These are phyloP conservation scores for Chrysotoxum bicinctum DNA, from an alignment of 2,888 invertebrate genomes.

Conservation along the genomic window DNA sequence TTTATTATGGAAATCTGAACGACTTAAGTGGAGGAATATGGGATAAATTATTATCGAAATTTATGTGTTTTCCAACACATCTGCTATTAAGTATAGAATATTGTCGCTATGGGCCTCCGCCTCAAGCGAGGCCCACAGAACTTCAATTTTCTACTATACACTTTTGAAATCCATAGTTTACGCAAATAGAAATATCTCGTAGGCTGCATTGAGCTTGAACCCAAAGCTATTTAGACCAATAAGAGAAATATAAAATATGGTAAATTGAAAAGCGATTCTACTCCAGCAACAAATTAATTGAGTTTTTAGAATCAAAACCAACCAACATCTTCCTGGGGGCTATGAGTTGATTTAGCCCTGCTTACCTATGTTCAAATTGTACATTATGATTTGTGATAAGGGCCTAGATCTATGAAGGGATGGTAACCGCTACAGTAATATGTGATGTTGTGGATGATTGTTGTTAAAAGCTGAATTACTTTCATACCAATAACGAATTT, in stretches of 20 bases:
- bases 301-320: not conserved
- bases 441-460: not conserved
- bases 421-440: not conserved
- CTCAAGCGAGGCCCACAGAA: not conserved
- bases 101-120: not conserved
- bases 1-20: conserved; percentile 81
- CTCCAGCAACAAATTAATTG: not conserved
- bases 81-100: conserved; percentile 53
- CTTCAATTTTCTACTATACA: not conserved
- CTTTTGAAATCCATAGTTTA: not conserved
- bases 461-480: not conserved
- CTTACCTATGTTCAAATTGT: too few species aligned
- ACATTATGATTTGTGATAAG: too few species aligned
- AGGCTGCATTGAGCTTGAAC: not conserved
- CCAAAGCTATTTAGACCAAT: not conserved
- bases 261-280: not conserved
- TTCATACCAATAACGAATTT: not conserved
- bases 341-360: not conserved
- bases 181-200: not conserved
- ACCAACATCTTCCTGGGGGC: not conserved
- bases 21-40: conserved; percentile 81
- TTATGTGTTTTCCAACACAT: conserved; percentile 78
- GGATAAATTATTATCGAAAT: conserved; percentile 80
- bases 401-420: too few species aligned
- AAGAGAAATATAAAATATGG: not conserved